phyloP scores from a whole-genome alignment of 2,797 vertebrate genomes.

The Crocidura indochinensis region DNA sequence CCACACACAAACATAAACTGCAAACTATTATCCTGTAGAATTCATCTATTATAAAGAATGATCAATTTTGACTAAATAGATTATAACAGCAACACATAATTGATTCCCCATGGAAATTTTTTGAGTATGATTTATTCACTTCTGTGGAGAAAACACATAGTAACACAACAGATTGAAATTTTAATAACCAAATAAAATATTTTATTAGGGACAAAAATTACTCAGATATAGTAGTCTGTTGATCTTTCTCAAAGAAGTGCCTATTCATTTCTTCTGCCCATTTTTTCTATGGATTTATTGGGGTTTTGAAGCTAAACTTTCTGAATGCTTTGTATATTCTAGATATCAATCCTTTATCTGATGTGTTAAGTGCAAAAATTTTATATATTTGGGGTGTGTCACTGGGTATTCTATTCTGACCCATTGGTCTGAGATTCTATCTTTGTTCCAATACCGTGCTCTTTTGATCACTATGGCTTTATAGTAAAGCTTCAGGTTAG shows the following conservation, averaged over 20 bases:
- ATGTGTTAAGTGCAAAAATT: too few species aligned
- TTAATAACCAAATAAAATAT: constrained; percentile 50
- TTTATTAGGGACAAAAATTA: constrained; percentile 34
- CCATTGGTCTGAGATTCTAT: too few species aligned
- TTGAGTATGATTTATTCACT: constrained; percentile 31
- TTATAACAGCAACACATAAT: constrained; percentile 31
- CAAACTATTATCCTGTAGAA: constrained; percentile 20
- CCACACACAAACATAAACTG: neutral
- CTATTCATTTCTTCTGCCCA: too few species aligned
- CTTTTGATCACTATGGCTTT: too few species aligned
- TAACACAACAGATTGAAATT: constrained; percentile 40
- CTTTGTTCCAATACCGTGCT: too few species aligned
- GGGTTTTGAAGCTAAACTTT: too few species aligned
- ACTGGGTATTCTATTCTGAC: too few species aligned
- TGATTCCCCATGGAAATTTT: constrained; percentile 41
- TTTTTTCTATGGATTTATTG: too few species aligned
- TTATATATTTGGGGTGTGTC: too few species aligned
- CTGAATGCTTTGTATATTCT: too few species aligned
- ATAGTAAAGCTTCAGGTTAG: too few species aligned
- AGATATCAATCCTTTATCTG: too few species aligned
- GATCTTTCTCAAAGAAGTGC: neutral
- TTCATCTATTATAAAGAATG: constrained; percentile 24
- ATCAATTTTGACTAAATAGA: constrained; percentile 29
- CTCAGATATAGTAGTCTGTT: constrained; percentile 25
- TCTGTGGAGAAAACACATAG: constrained; percentile 52